phyloP scores from a whole-genome alignment of 2,113 vertebrate species.

The Rhea americana region DNA sequence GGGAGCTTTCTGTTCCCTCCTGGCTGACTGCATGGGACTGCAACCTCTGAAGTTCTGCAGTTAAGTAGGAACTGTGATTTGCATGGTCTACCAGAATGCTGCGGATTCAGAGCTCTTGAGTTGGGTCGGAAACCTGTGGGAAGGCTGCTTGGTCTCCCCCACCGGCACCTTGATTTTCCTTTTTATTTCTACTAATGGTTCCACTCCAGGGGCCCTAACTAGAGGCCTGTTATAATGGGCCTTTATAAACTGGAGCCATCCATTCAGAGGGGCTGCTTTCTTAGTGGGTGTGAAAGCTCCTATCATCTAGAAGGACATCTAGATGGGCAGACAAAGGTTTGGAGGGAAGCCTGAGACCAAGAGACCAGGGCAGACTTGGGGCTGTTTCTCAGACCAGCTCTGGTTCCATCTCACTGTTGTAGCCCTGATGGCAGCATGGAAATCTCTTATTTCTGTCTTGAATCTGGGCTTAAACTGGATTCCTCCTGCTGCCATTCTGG shows the following conservation, averaged over 20 bases:
- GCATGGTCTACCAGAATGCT: no score
- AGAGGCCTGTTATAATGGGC: no score
- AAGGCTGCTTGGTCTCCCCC: no score
- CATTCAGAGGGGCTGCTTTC: accelerated
- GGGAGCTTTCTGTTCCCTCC: no score
- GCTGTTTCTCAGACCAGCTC: background rate
- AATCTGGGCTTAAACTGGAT: background rate
- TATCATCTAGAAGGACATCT: background rate
- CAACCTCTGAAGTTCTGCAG: no score
- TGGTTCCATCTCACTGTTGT: background rate
- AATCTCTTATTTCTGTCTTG: background rate
- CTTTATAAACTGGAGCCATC: background rate
- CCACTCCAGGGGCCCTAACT: background rate
- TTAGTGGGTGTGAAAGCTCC: background rate
- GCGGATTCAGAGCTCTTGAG: no score
- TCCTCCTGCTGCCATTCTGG: background rate
- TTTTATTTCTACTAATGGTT: background rate
- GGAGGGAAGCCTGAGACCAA: background rate
- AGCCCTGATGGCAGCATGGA: background rate
- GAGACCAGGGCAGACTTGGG: background rate
- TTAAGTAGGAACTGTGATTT: no score
- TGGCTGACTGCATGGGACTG: no score
- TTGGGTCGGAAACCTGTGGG: no score
- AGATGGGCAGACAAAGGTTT: background rate
- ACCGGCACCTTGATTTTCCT: background rate